Conservation (phyloP, 2,113 vertebrate genomes). For the Antigone vipio region DNA sequence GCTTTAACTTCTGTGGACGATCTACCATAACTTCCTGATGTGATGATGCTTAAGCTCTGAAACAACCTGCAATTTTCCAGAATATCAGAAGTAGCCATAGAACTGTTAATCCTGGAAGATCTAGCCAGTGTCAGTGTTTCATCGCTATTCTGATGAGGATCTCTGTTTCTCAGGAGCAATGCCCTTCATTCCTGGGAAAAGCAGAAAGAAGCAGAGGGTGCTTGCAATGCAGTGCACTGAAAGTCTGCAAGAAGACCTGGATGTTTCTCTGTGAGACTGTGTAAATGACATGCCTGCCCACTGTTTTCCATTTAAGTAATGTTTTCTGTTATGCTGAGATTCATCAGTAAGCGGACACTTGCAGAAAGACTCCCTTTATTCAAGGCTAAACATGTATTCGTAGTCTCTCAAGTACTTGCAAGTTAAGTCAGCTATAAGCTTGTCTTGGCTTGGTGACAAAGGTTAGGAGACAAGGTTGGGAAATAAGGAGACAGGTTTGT, state of each 20-base stretch:
- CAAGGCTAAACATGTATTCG: neutral
- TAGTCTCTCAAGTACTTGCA: constrained; percentile 1
- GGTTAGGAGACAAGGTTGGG: neutral
- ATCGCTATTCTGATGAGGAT: neutral
- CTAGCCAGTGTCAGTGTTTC: neutral
- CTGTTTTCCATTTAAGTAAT: neutral
- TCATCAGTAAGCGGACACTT: neutral
- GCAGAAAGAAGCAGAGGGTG: neutral
- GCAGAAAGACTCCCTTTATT: neutral
- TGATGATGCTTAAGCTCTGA: neutral
- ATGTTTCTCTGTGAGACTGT: neutral
- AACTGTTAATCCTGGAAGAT: neutral
- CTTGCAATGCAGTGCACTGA: neutral
- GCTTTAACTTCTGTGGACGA: neutral
- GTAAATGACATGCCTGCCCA: neutral
- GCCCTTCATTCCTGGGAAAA: neutral
- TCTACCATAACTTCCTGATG: neutral
- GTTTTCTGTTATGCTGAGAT: neutral
- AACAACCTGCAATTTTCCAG: neutral
- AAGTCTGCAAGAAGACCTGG: neutral
- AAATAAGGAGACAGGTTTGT: neutral
- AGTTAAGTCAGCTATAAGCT: neutral
- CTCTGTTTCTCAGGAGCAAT: neutral
- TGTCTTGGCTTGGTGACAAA: neutral
- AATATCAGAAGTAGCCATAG: neutral